These are phyloP conservation scores for Lasioglossum malachurum DNA, from an alignment of 2,888 invertebrate species.

Conservation along the genomic window DNA sequence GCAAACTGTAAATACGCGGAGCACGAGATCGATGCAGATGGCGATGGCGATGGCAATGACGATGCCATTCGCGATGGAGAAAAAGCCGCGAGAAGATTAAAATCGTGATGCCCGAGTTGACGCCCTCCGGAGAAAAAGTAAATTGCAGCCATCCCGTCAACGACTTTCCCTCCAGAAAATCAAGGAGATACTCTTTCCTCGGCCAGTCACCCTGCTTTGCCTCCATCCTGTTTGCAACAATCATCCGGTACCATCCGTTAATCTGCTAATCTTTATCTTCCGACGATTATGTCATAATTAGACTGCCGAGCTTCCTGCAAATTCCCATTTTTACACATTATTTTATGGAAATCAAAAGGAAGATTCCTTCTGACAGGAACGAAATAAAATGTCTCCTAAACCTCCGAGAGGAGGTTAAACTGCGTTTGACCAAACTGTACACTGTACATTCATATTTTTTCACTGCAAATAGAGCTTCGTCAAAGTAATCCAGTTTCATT, in stretches of 20 bases:
- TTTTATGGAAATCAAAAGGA: no score
- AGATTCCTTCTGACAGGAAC: no score
- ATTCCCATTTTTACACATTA: no score
- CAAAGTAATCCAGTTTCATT: background rate
- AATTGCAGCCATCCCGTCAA: background rate
- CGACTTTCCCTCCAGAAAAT: background rate
- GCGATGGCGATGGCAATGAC: background rate
- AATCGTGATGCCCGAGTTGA: slow-evolving; percentile 22
- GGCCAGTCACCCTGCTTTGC: background rate
- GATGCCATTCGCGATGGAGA: slow-evolving; percentile 23
- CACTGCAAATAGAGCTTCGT: background rate
- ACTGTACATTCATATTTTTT: background rate
- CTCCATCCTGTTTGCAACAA: background rate
- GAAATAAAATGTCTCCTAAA: no score
- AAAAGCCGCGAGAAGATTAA: slow-evolving; percentile 34
- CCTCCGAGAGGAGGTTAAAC: no score
- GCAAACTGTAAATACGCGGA: background rate
- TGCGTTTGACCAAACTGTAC: no score
- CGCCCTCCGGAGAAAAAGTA: background rate
- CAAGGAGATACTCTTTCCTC: background rate
- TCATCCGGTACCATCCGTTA: no score
- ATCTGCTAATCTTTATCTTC: no score
- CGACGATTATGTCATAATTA: no score
- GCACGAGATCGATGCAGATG: background rate
- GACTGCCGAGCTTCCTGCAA: no score